phyloP scores from a whole-genome alignment of 2,797 vertebrate species.

The Phaenicophaeus curvirostris region DNA sequence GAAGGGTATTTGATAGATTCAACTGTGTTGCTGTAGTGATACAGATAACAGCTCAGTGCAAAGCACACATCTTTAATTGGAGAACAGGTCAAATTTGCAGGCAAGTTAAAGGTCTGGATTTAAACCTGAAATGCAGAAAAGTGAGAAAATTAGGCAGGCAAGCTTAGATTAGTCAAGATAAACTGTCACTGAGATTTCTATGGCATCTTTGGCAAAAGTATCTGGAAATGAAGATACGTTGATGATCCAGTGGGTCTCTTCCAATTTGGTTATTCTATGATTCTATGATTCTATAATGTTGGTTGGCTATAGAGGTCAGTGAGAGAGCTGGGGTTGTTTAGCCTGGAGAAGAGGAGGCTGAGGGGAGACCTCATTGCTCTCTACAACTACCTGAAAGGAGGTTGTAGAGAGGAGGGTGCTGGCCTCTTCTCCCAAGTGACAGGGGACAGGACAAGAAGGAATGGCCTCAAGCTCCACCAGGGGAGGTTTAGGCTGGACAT shows the following conservation, averaged over 20 bases:
- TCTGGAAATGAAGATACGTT: background rate
- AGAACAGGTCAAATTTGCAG: background rate
- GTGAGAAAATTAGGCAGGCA: background rate
- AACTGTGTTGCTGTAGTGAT: background rate
- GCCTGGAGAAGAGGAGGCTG: too few species aligned
- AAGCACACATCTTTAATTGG: background rate
- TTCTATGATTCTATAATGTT: too few species aligned
- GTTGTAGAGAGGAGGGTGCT: too few species aligned
- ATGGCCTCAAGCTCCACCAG: too few species aligned
- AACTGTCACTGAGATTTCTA: background rate
- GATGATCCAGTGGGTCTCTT: too few species aligned
- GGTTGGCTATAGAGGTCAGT: background rate
- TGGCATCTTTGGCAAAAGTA: background rate
- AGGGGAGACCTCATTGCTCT: too few species aligned
- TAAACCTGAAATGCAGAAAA: background rate
- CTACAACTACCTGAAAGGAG: too few species aligned
- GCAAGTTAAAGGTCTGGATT: background rate
- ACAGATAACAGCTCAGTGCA: background rate
- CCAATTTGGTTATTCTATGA: too few species aligned
- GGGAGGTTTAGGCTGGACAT: too few species aligned
- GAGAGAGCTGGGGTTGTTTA: too few species aligned
- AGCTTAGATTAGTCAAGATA: background rate
- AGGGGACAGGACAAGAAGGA: too few species aligned
- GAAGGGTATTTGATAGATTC: background rate
- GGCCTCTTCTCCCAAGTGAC: too few species aligned